Evolutionary conservation across 1,140 invertebrate species (phyloP), one percentile per base, ranked within the genome.

Genomic region (Lamellibrachia luymesi): DNA sequence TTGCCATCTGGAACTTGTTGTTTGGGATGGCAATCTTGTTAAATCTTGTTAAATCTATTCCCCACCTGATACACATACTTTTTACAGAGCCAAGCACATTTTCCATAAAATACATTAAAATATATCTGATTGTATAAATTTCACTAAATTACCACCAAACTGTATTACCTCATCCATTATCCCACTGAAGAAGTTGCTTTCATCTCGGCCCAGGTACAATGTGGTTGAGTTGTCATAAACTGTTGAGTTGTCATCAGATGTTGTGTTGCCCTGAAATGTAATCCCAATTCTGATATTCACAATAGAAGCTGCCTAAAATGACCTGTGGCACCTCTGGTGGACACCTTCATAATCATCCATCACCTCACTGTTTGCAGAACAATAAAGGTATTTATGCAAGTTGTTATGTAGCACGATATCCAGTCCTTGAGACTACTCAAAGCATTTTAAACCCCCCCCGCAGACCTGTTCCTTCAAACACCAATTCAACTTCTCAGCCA

Each of bases 151-250:
- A 0, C 17, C 7, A 80, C 64, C 64, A 80, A 22, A 80, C 50
- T 56, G 38, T 13, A n/a, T 49, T 93, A 93, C 92, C 92, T 93
- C 92, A 2, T 93, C 92, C 38, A 93, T 90, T 49, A 50, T 90
- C 2, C 92, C 92, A 27, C 51, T 90, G 51, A 93, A 93, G n/a
- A 90, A 93, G 51, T 89, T n/a, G 56, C 27, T 50, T 38, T 90
- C 92, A 90, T 93, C 80, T 50, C 89, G 38, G 13, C 92, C 92
- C 27, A 93, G n/a, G 27, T 27, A 93, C 2, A 93, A 89, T 89
- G 56, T 90, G 38, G 92, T 50, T 50, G 64, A 51, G 49, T 89
- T 38, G 38, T 38, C 38, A 38, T 38, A 0, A 38, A 38, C 38
- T 38, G 38, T 38, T 38, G 38, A 38, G 38, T 38, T 90, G 91